These are phyloP conservation scores for Leptinotarsa undecemlineata DNA, from an alignment of 1,140 invertebrate species.

Conservation along the genomic window DNA sequence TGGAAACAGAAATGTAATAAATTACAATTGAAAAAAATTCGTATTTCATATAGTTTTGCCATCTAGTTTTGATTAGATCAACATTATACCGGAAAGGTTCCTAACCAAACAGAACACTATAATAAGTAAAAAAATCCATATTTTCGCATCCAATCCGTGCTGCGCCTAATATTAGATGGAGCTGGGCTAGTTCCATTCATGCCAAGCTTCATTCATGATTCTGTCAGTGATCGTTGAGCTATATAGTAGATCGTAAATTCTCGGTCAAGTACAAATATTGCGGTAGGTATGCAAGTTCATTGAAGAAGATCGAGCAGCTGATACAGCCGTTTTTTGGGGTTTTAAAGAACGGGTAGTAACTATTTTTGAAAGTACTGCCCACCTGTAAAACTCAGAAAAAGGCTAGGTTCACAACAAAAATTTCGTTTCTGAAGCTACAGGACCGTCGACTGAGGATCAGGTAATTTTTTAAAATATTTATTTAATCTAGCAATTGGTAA, in stretches of 20 bases:
- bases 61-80: not conserved
- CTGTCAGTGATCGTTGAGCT: not conserved
- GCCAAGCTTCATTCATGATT: conserved; percentile 14
- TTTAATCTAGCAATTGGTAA: not conserved
- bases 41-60: not conserved
- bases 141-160: not conserved
- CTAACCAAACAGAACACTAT: not conserved
- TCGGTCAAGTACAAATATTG: not conserved
- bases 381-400: conserved; percentile 22
- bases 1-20: not conserved
- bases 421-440: not conserved
- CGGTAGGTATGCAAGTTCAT: not conserved
- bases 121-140: not conserved
- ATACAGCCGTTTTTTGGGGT: conserved; percentile 18
- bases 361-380: conserved; percentile 10
- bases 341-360: conserved; percentile 15
- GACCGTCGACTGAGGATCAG: not conserved
- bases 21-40: not conserved
- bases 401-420: conserved; percentile 3
- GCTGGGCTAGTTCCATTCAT: conserved; percentile 11
- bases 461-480: conserved; percentile 1
- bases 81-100: not conserved
- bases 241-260: not conserved
- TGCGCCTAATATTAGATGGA: not conserved
- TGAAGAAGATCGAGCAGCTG: not conserved